These are phyloP conservation scores for Lordiphosa clarofinis DNA, from an alignment of 1,140 invertebrate genomes.

Conservation along the genomic window DNA sequence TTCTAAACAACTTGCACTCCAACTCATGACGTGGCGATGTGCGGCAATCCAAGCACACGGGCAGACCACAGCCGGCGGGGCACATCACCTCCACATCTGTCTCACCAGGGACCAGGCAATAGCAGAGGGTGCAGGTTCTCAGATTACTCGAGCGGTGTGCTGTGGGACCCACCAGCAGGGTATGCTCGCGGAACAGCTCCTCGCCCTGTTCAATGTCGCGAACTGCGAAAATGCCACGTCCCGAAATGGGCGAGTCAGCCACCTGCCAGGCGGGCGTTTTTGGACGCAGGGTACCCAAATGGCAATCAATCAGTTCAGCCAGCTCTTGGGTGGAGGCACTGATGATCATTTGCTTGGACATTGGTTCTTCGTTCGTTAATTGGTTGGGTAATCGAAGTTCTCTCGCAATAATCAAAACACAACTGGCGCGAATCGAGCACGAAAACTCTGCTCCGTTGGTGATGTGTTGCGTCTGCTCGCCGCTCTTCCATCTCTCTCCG, in stretches of 20 bases:
- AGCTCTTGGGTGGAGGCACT: slow-evolving; percentile 57
- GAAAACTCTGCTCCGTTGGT: no score
- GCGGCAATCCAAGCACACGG: slow-evolving; percentile 82
- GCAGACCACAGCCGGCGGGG: slow-evolving; percentile 79
- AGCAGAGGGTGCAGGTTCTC: slow-evolving; percentile 65
- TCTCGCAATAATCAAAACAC: slow-evolving; percentile 6
- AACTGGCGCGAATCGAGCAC: slow-evolving; percentile 1
- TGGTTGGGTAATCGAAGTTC: slow-evolving; percentile 26
- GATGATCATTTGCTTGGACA: slow-evolving; percentile 47
- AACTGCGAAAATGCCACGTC: slow-evolving; percentile 85
- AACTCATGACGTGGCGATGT: slow-evolving; percentile 80
- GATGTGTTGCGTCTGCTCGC: no score
- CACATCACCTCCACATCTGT: slow-evolving; percentile 69
- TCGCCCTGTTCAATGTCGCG: slow-evolving; percentile 84
- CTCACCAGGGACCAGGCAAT: slow-evolving; percentile 39
- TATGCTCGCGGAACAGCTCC: slow-evolving; percentile 84
- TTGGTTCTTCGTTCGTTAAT: slow-evolving; percentile 4
- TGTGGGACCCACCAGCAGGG: slow-evolving; percentile 84
- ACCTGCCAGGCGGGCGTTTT: slow-evolving; percentile 79
- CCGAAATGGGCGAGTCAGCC: slow-evolving; percentile 81
- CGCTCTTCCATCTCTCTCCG: no score
- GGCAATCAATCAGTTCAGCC: slow-evolving; percentile 57
- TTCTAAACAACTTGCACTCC: slow-evolving; percentile 83
- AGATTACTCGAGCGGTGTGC: slow-evolving; percentile 55
- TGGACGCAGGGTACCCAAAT: slow-evolving; percentile 52